These are phyloP conservation scores for Stratiomys singularior DNA, from an alignment of 2,888 invertebrate genomes.

Conservation along the genomic window DNA sequence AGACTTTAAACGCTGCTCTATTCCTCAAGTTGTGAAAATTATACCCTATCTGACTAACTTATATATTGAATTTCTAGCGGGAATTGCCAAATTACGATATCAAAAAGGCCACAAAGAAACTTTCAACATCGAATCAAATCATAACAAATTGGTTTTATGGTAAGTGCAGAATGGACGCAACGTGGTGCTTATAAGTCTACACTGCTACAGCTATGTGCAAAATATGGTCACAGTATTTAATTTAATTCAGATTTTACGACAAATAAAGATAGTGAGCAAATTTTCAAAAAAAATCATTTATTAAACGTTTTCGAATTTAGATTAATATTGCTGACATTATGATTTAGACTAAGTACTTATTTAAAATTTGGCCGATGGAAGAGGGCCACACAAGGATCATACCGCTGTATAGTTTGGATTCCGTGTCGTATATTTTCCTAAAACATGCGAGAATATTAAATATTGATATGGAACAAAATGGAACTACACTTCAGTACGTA, in stretches of 20 bases:
- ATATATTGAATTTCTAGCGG: conserved; percentile 53
- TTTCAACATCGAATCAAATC: conserved; percentile 77
- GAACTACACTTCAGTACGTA: neutral
- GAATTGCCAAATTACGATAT: conserved; percentile 58
- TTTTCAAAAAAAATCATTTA: no score
- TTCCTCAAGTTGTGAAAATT: no score
- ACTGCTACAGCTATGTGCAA: no score
- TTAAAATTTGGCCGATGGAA: no score
- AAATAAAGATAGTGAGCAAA: no score
- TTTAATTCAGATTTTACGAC: no score
- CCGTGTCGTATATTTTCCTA: neutral
- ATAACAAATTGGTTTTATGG: conserved; percentile 88
- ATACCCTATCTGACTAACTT: neutral
- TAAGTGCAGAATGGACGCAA: conserved; percentile 82
- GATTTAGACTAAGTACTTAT: neutral
- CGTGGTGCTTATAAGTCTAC: conserved; percentile 80
- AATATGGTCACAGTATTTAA: neutral
- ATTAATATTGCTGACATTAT: neutral
- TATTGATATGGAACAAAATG: neutral
- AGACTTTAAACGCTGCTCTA: no score
- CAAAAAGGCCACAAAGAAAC: conserved; percentile 66
- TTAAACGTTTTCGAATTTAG: neutral
- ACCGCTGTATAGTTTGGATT: neutral
- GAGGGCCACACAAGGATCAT: conserved; percentile 5
- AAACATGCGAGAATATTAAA: neutral